These are phyloP conservation scores for Elymnias hypermnestra DNA, from an alignment of 1,140 invertebrate genomes.

Conservation along the genomic window DNA sequence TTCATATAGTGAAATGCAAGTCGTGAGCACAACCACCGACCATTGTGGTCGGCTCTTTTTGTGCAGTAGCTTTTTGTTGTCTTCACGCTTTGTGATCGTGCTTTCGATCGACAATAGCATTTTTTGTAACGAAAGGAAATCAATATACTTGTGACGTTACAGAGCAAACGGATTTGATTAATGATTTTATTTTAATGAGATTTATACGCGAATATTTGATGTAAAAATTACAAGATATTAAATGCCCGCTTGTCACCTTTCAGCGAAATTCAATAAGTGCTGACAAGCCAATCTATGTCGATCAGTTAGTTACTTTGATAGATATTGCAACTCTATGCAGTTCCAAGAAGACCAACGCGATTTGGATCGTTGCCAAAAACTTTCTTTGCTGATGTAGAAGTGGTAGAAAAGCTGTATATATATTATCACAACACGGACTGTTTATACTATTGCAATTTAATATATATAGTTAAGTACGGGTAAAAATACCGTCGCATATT, in stretches of 20 bases:
- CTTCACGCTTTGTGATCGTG: slow-evolving; percentile 58
- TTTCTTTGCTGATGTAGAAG: slow-evolving; percentile 37
- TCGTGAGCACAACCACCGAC: slow-evolving; percentile 52
- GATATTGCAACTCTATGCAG: slow-evolving; percentile 37
- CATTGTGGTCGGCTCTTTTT: slow-evolving; percentile 43
- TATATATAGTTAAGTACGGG: slow-evolving; percentile 8
- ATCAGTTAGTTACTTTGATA: slow-evolving; percentile 29
- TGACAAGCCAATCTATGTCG: slow-evolving; percentile 10
- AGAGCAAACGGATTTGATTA: slow-evolving; percentile 21
- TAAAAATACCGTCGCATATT: slow-evolving; percentile 13
- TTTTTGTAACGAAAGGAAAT: slow-evolving; percentile 56
- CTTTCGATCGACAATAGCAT: slow-evolving; percentile 60
- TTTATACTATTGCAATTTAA: slow-evolving; percentile 3
- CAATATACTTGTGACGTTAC: slow-evolving; percentile 45
- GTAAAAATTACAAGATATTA: slow-evolving; percentile 4
- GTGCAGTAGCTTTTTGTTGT: slow-evolving; percentile 59
- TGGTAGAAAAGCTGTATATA: slow-evolving; percentile 33
- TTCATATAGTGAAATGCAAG: slow-evolving; percentile 59
- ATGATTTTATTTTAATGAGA: slow-evolving; percentile 21
- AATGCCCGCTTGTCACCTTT: neutral
- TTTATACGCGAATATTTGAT: slow-evolving; percentile 13
- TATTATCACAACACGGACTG: slow-evolving; percentile 10
- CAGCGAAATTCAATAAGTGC: slow-evolving; percentile 22
- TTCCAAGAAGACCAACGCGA: slow-evolving; percentile 52
- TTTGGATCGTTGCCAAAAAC: slow-evolving; percentile 56